Evolutionary conservation across 2,113 vertebrate genomes (phyloP).

Genomic region (Peromyscus maniculatus): DNA sequence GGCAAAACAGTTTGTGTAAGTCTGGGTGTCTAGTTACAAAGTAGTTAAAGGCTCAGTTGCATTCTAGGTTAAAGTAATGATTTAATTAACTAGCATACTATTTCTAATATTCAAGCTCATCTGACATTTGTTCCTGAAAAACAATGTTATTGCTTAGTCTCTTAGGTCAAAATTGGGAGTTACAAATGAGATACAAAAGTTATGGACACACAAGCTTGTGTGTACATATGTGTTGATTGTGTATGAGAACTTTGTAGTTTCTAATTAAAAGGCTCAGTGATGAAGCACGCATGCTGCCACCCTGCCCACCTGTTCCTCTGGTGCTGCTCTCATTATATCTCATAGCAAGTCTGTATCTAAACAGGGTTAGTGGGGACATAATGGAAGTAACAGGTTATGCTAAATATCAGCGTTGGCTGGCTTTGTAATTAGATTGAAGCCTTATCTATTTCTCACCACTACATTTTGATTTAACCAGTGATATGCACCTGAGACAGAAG

Average conservation of each 20-base stretch:
- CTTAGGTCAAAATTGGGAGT: background rate
- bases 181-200: conserved; percentile 29
- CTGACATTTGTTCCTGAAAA: conserved; percentile 27
- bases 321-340: rapidly evolving
- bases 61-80: conserved; percentile 61
- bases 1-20: background rate
- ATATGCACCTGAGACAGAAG: conserved; percentile 4
- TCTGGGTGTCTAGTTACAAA: background rate
- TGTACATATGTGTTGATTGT: background rate
- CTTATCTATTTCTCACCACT: background rate
- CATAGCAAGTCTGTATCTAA: background rate
- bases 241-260: background rate
- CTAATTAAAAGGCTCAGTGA: conserved; percentile 1
- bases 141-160: background rate
- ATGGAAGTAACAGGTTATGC: background rate
- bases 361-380: background rate
- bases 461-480: background rate
- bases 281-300: no score
- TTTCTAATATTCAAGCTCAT: background rate
- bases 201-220: background rate
- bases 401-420: background rate
- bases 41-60: conserved; percentile 25
- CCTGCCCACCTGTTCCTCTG: background rate
- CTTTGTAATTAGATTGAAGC: background rate
- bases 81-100: conserved; percentile 31